Conservation (phyloP, 2,888 invertebrate genomes). For the Oligia latruncula region DNA sequence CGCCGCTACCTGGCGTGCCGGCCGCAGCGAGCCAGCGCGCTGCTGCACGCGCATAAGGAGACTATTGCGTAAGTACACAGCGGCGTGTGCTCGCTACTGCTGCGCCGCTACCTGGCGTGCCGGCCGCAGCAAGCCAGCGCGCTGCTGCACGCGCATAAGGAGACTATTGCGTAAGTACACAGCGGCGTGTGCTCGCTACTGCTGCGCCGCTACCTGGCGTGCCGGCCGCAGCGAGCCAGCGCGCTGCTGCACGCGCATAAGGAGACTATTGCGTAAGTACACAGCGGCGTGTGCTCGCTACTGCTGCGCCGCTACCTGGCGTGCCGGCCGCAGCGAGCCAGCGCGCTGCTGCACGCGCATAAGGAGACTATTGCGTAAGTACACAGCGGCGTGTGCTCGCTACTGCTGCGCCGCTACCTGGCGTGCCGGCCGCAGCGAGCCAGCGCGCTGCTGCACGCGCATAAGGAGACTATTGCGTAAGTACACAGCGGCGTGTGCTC, state of each 20-base stretch:
- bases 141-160: conserved; percentile 93
- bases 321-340: conserved; percentile 91
- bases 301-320: conserved; percentile 95
- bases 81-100: conserved; percentile 92
- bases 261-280: conserved; percentile 93
- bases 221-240: conserved; percentile 92
- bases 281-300: conserved; percentile 92
- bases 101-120: conserved; percentile 94
- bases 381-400: conserved; percentile 92
- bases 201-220: conserved; percentile 94
- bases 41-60: conserved; percentile 93
- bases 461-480: conserved; percentile 93
- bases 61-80: conserved; percentile 94
- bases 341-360: conserved; percentile 93
- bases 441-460: conserved; percentile 92
- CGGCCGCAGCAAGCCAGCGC: conserved; percentile 91
- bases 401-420: conserved; percentile 95
- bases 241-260: conserved; percentile 93
- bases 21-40: conserved; percentile 91
- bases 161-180: conserved; percentile 93
- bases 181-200: conserved; percentile 92
- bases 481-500: conserved; percentile 92
- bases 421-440: conserved; percentile 92
- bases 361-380: conserved; percentile 93
- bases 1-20: conserved; percentile 94